A percentile compares a stretch with the other conserved stretches of the same genome.
phyloP scores from a whole-genome alignment of 2,888 invertebrate species.

The Sesia apiformis region DNA sequence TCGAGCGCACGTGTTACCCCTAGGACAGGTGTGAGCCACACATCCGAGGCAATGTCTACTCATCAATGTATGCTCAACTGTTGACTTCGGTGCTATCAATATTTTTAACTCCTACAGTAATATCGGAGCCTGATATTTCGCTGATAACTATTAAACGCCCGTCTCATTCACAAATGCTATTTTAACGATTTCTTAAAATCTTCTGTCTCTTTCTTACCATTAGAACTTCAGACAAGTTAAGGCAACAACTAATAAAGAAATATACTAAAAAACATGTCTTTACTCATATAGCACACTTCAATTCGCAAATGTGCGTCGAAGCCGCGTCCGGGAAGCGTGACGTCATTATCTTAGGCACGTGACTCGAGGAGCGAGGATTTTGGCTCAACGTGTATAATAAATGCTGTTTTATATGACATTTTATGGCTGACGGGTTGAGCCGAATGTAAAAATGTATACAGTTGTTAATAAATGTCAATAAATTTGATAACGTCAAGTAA shows the following conservation, averaged over 20 bases:
- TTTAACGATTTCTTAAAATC: no score
- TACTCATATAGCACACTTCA: not conserved
- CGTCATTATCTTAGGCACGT: constrained; percentile 34
- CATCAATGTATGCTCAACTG: constrained; percentile 52
- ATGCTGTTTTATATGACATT: constrained; percentile 4
- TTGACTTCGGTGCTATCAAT: constrained; percentile 44
- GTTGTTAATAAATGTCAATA: no score
- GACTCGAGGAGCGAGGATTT: constrained; percentile 17
- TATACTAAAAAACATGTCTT: no score
- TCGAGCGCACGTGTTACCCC: constrained; percentile 6
- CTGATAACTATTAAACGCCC: no score
- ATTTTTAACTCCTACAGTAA: constrained; percentile 30
- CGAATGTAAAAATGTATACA: no score
- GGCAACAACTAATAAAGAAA: no score
- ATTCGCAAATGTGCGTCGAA: not conserved
- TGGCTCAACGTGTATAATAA: constrained; percentile 15
- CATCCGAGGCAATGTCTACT: constrained; percentile 35
- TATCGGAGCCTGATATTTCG: constrained; percentile 6
- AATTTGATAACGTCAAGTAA: no score
- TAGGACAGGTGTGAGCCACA: constrained; percentile 25
- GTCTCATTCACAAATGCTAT: no score
- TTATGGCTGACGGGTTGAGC: not conserved
- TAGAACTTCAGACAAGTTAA: no score
- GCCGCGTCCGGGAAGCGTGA: constrained; percentile 20
- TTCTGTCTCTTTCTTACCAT: no score